Evolutionary conservation across 2,113 vertebrate species (phyloP).

Genomic region (Murina feae): DNA sequence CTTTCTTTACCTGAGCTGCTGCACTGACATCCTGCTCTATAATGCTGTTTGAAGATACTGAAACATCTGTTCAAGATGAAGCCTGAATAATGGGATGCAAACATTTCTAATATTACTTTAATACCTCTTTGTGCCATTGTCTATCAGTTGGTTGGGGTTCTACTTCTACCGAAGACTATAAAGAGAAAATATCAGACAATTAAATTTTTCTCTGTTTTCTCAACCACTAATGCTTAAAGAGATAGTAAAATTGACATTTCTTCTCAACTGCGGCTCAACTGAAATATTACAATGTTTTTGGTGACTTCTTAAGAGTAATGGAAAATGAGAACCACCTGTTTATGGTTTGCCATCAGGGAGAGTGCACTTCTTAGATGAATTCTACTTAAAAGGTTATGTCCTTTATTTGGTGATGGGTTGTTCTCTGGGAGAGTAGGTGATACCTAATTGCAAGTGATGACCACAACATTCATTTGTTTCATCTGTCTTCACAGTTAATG

Average conservation of each 20-base stretch:
- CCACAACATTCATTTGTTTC: not conserved
- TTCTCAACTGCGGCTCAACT: not conserved
- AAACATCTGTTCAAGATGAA: not conserved
- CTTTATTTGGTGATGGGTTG: not conserved
- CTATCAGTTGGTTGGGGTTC: not conserved
- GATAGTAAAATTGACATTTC: conserved; percentile 46
- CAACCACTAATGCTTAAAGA: conserved; percentile 20
- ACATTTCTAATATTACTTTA: not conserved
- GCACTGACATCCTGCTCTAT: not conserved
- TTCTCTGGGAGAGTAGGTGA: not conserved
- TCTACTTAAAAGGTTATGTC: not conserved
- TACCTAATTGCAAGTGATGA: not conserved
- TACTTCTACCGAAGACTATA: conserved; percentile 18
- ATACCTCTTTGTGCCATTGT: not conserved
- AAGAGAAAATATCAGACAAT: conserved; percentile 23
- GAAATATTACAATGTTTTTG: conserved; percentile 29
- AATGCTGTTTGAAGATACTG: not conserved
- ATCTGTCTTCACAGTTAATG: not conserved
- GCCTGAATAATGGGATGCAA: conserved; percentile 26
- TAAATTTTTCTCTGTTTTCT: conserved; percentile 22
- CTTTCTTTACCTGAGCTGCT: not conserved
- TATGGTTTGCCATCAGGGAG: not conserved
- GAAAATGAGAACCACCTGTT: conserved; percentile 45
- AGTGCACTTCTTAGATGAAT: not conserved
- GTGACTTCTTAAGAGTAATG: conserved; percentile 40